phyloP scores from a whole-genome alignment of 1,140 invertebrate genomes.

The Zelostemma sp. region DNA sequence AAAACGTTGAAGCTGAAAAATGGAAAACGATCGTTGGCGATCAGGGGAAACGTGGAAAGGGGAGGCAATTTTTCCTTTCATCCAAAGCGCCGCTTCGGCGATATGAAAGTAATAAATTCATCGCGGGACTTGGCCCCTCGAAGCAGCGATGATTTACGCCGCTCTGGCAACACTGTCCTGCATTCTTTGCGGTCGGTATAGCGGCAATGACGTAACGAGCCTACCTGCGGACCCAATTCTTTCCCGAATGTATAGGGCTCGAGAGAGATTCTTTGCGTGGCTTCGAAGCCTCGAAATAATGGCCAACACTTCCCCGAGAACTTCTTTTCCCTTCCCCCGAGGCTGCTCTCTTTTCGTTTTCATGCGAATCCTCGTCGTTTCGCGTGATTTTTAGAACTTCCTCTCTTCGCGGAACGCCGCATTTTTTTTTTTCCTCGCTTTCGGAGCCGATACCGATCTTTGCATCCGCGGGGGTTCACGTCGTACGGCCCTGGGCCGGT shows the following conservation, averaged over 20 bases:
- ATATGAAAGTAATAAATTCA: conserved; percentile 31
- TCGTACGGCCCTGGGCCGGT: conserved; percentile 42
- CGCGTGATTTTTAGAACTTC: background rate
- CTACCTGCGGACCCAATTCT: conserved; percentile 65
- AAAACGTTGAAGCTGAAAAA: no score
- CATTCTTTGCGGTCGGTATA: conserved; percentile 64
- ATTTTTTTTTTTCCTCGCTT: conserved; percentile 1
- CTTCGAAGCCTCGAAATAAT: conserved; percentile 18
- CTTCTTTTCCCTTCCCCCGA: background rate
- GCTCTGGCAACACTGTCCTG: conserved; percentile 60
- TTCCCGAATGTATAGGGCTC: conserved; percentile 9
- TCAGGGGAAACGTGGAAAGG: no score
- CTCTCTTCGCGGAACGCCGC: background rate
- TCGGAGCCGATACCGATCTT: no score
- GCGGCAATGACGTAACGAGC: conserved; percentile 66
- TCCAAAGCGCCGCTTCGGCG: conserved; percentile 27
- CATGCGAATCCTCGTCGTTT: background rate
- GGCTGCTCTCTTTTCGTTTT: no score
- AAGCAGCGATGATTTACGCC: conserved; percentile 44
- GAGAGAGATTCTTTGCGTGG: conserved; percentile 24
- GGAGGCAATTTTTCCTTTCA: conserved; percentile 20
- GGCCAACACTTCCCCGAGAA: conserved; percentile 8
- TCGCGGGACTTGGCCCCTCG: conserved; percentile 9
- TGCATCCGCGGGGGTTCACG: no score
- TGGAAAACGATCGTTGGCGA: no score